Percentiles rank a stretch among this genome's conserved stretches.
Conservation (phyloP, 2,888 invertebrate genomes). For the Macrosoma leucophasiata region DNA sequence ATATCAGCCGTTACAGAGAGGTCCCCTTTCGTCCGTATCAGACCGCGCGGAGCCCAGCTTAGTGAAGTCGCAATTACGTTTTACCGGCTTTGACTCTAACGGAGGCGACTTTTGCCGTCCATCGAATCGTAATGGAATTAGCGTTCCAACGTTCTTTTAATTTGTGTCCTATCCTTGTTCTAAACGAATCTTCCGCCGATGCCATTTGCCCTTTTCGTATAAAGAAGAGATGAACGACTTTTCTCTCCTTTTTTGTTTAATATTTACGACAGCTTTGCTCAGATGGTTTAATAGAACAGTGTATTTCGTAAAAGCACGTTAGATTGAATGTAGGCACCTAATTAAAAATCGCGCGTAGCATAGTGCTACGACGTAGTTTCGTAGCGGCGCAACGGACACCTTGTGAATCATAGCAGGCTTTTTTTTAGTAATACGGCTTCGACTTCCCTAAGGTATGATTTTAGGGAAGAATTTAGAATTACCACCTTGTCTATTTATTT, state of each 20-base stretch:
- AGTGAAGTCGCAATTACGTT: constrained; percentile 75
- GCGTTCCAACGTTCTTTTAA: constrained; percentile 70
- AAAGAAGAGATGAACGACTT: constrained; percentile 16
- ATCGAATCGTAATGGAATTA: constrained; percentile 75
- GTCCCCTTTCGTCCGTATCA: constrained; percentile 72
- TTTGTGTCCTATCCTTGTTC: constrained; percentile 62
- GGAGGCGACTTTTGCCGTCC: constrained; percentile 71
- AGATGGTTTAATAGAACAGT: constrained; percentile 17
- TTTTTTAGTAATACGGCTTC: no score
- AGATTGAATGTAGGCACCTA: no score
- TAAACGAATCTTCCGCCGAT: constrained; percentile 49
- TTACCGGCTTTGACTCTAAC: constrained; percentile 70
- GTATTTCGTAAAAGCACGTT: no score
- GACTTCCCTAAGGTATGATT: no score
- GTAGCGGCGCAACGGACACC: no score
- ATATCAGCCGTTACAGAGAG: constrained; percentile 72
- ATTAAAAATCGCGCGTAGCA: no score
- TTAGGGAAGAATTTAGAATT: no score
- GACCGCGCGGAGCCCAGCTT: constrained; percentile 69
- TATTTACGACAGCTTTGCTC: no score
- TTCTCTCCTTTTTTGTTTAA: no score
- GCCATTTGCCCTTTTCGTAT: constrained; percentile 22
- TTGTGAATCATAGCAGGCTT: no score
- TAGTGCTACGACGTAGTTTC: no score
- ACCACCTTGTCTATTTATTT: no score